These are phyloP conservation scores for Neogobius melanostomus DNA, from an alignment of 2,113 vertebrate species.

Conservation along the genomic window DNA sequence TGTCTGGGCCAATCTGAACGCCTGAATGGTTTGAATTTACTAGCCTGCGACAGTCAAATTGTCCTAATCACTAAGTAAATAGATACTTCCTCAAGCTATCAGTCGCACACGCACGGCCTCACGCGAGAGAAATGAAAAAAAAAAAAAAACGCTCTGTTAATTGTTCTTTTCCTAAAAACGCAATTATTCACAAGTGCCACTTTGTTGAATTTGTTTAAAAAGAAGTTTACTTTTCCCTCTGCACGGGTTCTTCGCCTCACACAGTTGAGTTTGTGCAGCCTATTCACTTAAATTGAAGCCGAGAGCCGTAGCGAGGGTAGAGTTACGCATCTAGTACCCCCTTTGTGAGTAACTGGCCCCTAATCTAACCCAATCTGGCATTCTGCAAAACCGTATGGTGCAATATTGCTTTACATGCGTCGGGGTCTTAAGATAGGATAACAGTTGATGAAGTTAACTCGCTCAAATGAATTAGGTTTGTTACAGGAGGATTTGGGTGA, in stretches of 20 bases:
- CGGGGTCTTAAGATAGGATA: slow-evolving; percentile 63
- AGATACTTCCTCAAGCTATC: slow-evolving; percentile 82
- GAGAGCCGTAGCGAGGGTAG: slow-evolving; percentile 55
- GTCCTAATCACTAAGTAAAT: slow-evolving; percentile 84
- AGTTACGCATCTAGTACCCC: slow-evolving; percentile 68
- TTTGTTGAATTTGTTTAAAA: slow-evolving; percentile 79
- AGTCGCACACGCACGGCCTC: slow-evolving; percentile 61
- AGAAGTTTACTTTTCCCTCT: slow-evolving; percentile 72
- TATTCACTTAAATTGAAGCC: slow-evolving; percentile 67
- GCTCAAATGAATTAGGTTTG: slow-evolving; percentile 70
- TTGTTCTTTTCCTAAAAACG: slow-evolving; percentile 82
- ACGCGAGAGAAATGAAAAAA: slow-evolving; percentile 22
- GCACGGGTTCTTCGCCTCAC: slow-evolving; percentile 59
- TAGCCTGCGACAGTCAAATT: slow-evolving; percentile 79
- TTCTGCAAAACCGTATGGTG: slow-evolving; percentile 64
- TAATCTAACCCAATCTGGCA: slow-evolving; percentile 74
- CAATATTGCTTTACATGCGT: slow-evolving; percentile 74
- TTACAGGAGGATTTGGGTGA: slow-evolving; percentile 40
- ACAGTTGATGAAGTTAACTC: slow-evolving; percentile 69
- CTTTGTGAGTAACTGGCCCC: slow-evolving; percentile 65
- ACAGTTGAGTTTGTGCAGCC: slow-evolving; percentile 53
- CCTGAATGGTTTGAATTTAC: slow-evolving; percentile 80
- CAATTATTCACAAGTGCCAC: slow-evolving; percentile 80
- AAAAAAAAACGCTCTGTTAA: slow-evolving; percentile 71
- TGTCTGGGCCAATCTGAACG: slow-evolving; percentile 77